These are phyloP conservation scores for Geophilus truncorum DNA, from an alignment of 2,888 invertebrate genomes.

Conservation along the genomic window DNA sequence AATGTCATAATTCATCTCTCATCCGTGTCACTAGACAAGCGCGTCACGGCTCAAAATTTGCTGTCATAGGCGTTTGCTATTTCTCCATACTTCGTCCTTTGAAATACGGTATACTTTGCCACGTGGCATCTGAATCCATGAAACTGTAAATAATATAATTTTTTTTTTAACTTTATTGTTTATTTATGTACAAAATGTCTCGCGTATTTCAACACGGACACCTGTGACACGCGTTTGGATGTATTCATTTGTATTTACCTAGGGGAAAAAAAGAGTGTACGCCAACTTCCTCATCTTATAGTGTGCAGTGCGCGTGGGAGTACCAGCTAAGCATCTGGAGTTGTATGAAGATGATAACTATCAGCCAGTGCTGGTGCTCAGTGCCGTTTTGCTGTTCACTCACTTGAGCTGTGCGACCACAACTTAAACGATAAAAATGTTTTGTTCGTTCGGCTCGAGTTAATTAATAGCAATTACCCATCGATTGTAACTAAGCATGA, in stretches of 20 bases:
- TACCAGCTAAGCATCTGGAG: neutral
- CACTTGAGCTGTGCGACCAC: neutral
- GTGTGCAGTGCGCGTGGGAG: neutral
- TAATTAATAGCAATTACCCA: neutral
- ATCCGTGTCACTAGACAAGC: neutral
- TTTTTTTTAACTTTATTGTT: neutral
- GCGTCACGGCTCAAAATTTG: neutral
- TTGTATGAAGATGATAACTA: neutral
- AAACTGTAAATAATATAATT: neutral
- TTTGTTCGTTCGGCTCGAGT: conserved; percentile 20
- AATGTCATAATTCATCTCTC: conserved; percentile 7
- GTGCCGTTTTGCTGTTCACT: neutral
- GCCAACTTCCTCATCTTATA: conserved; percentile 1
- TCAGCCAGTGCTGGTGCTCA: neutral
- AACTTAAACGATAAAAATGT: neutral
- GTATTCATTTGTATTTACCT: conserved; percentile 9
- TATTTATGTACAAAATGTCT: too few relatives aligned
- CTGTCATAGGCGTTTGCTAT: neutral
- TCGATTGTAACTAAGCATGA: neutral
- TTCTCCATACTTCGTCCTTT: neutral
- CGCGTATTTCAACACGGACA: neutral
- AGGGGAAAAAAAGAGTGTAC: neutral
- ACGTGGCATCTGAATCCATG: neutral
- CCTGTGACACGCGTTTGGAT: neutral
- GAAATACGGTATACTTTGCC: neutral